phyloP scores from a whole-genome alignment of 2,797 vertebrate genomes.

The Macrochelys suwanniensis region DNA sequence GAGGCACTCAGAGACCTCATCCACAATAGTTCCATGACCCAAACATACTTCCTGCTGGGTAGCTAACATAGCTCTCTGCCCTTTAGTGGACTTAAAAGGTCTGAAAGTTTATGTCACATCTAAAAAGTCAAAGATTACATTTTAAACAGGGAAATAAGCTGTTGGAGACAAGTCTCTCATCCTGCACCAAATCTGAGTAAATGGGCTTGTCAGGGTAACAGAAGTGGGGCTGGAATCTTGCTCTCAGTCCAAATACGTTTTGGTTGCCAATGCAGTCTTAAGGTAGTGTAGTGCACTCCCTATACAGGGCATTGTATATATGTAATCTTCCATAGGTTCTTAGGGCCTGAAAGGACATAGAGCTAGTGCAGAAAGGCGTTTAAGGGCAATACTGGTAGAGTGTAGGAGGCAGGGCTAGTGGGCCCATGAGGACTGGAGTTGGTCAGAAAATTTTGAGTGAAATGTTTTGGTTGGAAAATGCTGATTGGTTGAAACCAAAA shows the following conservation, averaged over 20 bases:
- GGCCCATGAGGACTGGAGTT: background rate
- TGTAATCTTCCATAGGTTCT: background rate
- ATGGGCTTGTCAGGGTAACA: background rate
- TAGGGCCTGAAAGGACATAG: background rate
- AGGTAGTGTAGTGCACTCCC: background rate
- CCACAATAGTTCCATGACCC: background rate
- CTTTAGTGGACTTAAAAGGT: background rate
- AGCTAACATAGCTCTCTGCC: background rate
- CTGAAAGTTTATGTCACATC: background rate
- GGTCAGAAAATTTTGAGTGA: too few species aligned
- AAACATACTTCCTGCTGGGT: background rate
- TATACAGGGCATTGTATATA: background rate
- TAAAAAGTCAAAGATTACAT: background rate
- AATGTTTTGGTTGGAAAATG: background rate
- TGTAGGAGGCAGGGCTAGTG: background rate
- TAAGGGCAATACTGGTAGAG: background rate
- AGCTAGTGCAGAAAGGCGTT: background rate
- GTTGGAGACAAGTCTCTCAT: background rate
- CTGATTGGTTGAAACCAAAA: too few species aligned
- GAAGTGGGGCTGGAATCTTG: background rate
- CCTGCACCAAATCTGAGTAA: background rate
- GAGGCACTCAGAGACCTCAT: background rate
- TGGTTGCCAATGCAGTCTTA: background rate
- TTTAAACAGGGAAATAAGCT: background rate
- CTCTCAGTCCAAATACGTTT: too few species aligned